A percentile compares a stretch with the other conserved stretches of the same genome.
These are phyloP conservation scores for Dilophus febrilis DNA, from an alignment of 2,888 invertebrate genomes.

Conservation along the genomic window DNA sequence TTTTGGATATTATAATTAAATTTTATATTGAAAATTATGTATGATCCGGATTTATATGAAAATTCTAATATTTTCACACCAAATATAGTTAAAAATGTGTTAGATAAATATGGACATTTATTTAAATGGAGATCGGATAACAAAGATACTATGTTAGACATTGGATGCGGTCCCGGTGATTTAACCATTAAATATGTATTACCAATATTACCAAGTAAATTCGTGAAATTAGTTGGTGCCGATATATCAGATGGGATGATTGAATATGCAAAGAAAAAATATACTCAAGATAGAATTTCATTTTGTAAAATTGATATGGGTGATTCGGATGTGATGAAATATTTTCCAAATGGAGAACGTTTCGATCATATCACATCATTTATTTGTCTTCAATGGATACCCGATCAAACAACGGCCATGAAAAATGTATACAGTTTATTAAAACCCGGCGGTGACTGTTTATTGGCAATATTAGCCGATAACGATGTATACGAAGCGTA, in stretches of 20 bases:
- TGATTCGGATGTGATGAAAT: too few species aligned
- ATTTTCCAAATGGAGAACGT: too few species aligned
- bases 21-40: too few species aligned
- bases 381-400: slow-evolving; percentile 66
- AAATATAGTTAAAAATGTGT: too few species aligned
- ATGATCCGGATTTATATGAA: too few species aligned
- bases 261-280: slow-evolving; percentile 39
- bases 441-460: slow-evolving; percentile 46
- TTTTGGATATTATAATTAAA: too few species aligned
- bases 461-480: slow-evolving; percentile 49
- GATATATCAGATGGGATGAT: slow-evolving; percentile 60
- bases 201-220: slow-evolving; percentile 39
- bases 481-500: slow-evolving; percentile 54
- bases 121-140: slow-evolving; percentile 38
- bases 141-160: slow-evolving; percentile 40
- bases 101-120: slow-evolving; percentile 38
- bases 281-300: slow-evolving; percentile 30
- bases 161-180: slow-evolving; percentile 60
- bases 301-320: slow-evolving; percentile 40
- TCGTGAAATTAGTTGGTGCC: slow-evolving; percentile 38
- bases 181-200: slow-evolving; percentile 46
- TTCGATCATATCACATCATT: slow-evolving; percentile 61
- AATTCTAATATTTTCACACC: too few species aligned
- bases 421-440: slow-evolving; percentile 47
- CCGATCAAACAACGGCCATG: slow-evolving; percentile 45